Evolutionary conservation across 2,113 vertebrate species (phyloP), one percentile per base, ranked within the genome.

Genomic region (Daphoenositta chrysoptera): DNA sequence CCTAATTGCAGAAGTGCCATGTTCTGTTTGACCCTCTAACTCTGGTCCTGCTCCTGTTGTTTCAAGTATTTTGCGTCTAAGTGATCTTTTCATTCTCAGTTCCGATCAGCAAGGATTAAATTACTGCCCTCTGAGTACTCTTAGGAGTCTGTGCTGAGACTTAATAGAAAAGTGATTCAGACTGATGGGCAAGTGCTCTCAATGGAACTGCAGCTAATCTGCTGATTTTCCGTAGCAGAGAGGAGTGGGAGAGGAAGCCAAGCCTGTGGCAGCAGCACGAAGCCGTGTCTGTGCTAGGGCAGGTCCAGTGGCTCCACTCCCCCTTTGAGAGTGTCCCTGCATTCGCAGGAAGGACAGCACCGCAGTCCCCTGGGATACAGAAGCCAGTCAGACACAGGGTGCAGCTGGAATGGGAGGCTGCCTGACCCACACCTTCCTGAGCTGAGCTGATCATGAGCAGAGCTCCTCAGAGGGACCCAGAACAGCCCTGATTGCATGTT

Each of bases 381-480:
- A 24, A 70, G 37, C 17, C 0, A 1, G 2, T 47, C 40, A 70
- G 50, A 39, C 0, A 2, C 1, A 2, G n/a, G 27, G 8, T 40
- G 31, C 33, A 39, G 48, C 10, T 2, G 7, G 12, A 60, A 87
- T 1, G 1, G 15, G 12, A 47, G 19, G 6, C 9, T 50, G 6
- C 13, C 17, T 64, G 39, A 42, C 44, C 50, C 27, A 35, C 27
- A 17, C 11, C 15, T 33, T 39, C 26, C 75, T 20, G 8, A 82
- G 35, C 33, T 0, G 0, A 48, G n/a, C 3, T 71, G 19, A 23
- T 35, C 30, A 6, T 7, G 1, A 28, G 14, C 39, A 31, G 42
- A 51, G 27, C 31, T 76, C 31, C 45, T 78, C 56, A 66, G 45
- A 69, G 40, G 23, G 44, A 57, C 13, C 7, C 30, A 64, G 22